Percentiles rank a stretch among this genome's conserved stretches.
Evolutionary conservation across 2,888 invertebrate species (phyloP).

Genomic region (Phyto melanocephala): DNA sequence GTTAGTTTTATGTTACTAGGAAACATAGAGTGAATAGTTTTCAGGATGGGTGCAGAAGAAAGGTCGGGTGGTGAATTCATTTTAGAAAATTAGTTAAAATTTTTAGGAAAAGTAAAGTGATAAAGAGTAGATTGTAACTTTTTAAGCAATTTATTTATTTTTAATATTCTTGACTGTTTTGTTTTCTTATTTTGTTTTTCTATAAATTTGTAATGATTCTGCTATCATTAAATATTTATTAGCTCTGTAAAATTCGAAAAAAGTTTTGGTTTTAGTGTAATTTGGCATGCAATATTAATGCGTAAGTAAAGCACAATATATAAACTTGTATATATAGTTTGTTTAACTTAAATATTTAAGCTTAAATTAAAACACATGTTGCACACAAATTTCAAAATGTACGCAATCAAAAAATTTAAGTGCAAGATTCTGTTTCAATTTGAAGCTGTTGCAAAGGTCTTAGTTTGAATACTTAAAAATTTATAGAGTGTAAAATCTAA

Average conservation of each 20-base stretch:
- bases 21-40: not conserved
- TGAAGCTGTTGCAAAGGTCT: no score
- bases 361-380: no score
- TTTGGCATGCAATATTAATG: not conserved
- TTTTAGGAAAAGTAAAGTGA: not conserved
- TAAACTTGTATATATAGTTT: no score
- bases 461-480: no score
- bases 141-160: not conserved
- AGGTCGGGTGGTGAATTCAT: not conserved
- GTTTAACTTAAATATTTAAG: no score
- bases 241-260: conserved; percentile 18
- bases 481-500: no score
- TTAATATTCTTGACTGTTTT: not conserved
- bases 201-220: conserved; percentile 1
- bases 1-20: conserved; percentile 14
- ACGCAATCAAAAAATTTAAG: no score
- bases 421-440: no score
- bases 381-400: no score
- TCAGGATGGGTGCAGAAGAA: not conserved
- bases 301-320: no score
- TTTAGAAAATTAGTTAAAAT: not conserved
- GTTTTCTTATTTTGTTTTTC: not conserved
- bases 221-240: conserved; percentile 45
- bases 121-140: not conserved
- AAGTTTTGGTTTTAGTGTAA: not conserved